These are phyloP conservation scores for Micoletzkya japonica DNA, from an alignment of 2,888 invertebrate species.

Conservation along the genomic window DNA sequence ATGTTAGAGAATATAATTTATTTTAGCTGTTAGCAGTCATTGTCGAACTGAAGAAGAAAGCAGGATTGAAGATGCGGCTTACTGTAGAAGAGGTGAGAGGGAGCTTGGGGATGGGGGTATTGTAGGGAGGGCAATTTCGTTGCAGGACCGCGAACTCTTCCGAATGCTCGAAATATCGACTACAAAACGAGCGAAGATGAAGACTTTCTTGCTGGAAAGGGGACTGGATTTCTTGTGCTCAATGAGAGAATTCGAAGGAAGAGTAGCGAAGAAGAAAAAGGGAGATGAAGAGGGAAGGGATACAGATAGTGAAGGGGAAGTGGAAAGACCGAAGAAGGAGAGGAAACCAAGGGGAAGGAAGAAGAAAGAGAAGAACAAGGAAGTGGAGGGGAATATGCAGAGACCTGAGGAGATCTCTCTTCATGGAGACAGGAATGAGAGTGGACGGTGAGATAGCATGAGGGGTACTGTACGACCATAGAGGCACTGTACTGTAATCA, in stretches of 20 bases:
- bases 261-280: background rate
- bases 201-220: conserved; percentile 1
- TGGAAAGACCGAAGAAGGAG: background rate
- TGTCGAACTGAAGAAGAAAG: no score
- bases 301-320: conserved; percentile 5
- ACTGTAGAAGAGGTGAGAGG: no score
- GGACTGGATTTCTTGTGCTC: conserved; percentile 16
- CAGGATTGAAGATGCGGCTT: no score
- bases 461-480: background rate
- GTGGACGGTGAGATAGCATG: background rate
- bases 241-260: background rate
- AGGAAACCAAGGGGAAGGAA: background rate
- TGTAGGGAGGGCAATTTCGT: background rate
- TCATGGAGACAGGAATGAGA: no score
- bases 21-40: no score
- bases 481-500: no score
- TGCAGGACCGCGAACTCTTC: conserved; percentile 12
- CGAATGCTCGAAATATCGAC: background rate
- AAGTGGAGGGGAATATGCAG: background rate
- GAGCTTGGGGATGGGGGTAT: no score
- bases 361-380: background rate
- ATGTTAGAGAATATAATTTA: no score
- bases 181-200: conserved; percentile 12
- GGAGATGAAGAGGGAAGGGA: background rate
- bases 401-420: background rate